Conservation (phyloP, 2,888 invertebrate genomes). For the Phorcus lineatus region DNA sequence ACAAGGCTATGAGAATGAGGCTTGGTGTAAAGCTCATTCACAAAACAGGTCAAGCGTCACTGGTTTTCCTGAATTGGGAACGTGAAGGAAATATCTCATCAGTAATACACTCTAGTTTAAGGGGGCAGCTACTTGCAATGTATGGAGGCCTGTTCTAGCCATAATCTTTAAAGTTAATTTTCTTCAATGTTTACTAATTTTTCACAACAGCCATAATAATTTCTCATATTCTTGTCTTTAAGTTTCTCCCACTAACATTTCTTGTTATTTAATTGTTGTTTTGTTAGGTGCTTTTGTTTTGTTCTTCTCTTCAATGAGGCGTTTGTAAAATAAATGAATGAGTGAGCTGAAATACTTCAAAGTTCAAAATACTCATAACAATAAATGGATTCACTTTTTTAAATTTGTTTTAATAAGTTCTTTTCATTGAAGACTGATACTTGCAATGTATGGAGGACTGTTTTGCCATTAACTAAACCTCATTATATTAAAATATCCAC, state of each 20-base stretch:
- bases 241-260: no score
- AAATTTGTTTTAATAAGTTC: no score
- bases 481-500: not conserved
- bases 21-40: not conserved
- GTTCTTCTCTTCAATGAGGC: no score
- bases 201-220: no score
- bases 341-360: no score
- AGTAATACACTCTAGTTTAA: not conserved
- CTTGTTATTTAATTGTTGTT: no score
- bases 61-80: not conserved
- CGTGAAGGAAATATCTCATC: not conserved
- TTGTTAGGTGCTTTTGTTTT: no score
- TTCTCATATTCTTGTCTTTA: no score
- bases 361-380: no score
- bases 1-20: not conserved
- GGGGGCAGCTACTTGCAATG: not conserved
- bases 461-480: not conserved
- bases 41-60: not conserved
- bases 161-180: not conserved
- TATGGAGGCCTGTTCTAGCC: not conserved
- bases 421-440: not conserved
- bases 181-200: no score
- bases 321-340: no score
- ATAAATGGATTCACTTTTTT: no score
- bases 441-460: not conserved